Evolutionary conservation across 2,113 vertebrate species (phyloP).

Genomic region (Podarcis muralis): DNA sequence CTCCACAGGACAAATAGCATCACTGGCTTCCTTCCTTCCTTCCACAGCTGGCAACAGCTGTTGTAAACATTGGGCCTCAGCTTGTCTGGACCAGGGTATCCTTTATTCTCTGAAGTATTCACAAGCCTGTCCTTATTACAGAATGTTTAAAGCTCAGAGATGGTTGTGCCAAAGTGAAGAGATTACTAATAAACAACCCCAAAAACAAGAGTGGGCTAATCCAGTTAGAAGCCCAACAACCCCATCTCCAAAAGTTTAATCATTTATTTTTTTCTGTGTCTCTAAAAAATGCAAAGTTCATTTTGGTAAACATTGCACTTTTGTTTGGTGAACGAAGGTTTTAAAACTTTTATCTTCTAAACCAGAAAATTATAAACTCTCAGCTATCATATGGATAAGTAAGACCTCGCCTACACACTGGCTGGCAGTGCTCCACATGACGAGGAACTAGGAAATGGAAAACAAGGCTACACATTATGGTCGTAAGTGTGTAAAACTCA

Average conservation of each 20-base stretch:
- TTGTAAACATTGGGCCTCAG: not conserved
- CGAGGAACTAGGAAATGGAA: not conserved
- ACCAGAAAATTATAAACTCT: not conserved
- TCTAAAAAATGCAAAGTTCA: not conserved
- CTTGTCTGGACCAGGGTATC: conserved; percentile 1
- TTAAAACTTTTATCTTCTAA: not conserved
- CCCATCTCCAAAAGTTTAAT: not conserved
- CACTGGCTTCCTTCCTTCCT: conserved; percentile 29
- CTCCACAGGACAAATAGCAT: not conserved
- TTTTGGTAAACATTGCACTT: not conserved
- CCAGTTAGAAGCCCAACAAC: not conserved
- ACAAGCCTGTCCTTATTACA: conserved; percentile 4
- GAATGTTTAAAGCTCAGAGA: not conserved
- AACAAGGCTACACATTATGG: not conserved
- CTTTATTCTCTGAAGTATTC: not conserved
- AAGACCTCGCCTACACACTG: not conserved
- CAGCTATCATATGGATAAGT: not conserved
- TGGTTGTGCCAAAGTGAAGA: conserved; percentile 8
- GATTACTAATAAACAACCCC: not conserved
- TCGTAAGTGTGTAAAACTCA: not conserved
- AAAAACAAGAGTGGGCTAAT: not conserved
- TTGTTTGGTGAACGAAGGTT: not conserved
- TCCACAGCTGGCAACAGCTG: conserved; percentile 62
- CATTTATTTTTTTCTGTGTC: not conserved
- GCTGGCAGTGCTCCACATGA: not conserved